Evolutionary conservation across 2,888 invertebrate genomes (phyloP).

Genomic region (Saturnia japonica): DNA sequence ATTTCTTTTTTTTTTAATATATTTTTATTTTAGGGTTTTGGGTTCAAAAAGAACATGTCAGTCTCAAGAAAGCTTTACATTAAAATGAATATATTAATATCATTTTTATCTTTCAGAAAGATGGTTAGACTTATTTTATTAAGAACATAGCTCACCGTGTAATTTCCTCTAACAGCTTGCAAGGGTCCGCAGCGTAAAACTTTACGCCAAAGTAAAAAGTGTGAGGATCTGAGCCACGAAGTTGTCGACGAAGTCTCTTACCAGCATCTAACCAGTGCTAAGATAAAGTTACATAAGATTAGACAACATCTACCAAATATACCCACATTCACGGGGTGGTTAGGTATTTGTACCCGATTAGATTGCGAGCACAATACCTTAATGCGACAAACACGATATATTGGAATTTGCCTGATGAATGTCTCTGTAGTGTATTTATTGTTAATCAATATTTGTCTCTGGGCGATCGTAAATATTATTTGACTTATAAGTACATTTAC

Average conservation of each 20-base stretch:
- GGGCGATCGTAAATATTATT: neutral
- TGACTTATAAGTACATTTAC: neutral
- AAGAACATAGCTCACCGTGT: conserved; percentile 85
- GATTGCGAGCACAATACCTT: neutral
- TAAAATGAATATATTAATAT: too few species aligned
- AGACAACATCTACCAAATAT: neutral
- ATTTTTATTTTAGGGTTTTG: too few species aligned
- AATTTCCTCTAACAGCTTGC: conserved; percentile 97
- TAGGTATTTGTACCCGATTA: neutral
- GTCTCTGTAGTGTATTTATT: neutral
- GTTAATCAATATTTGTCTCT: neutral
- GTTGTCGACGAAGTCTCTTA: conserved; percentile 93
- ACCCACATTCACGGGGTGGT: neutral
- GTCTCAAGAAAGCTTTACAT: too few species aligned
- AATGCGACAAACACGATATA: neutral
- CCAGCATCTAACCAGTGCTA: conserved; percentile 98
- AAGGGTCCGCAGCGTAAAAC: conserved; percentile 98
- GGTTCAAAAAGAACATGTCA: too few species aligned
- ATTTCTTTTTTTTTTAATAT: too few species aligned
- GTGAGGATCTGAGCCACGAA: conserved; percentile 89
- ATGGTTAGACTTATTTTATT: neutral
- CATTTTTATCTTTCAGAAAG: too few species aligned
- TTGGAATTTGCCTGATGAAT: neutral
- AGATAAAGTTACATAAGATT: conserved; percentile 29
- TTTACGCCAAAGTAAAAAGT: conserved; percentile 98